phyloP scores from a whole-genome alignment of 2,797 vertebrate species.

The Lophotriccus pileatus region DNA sequence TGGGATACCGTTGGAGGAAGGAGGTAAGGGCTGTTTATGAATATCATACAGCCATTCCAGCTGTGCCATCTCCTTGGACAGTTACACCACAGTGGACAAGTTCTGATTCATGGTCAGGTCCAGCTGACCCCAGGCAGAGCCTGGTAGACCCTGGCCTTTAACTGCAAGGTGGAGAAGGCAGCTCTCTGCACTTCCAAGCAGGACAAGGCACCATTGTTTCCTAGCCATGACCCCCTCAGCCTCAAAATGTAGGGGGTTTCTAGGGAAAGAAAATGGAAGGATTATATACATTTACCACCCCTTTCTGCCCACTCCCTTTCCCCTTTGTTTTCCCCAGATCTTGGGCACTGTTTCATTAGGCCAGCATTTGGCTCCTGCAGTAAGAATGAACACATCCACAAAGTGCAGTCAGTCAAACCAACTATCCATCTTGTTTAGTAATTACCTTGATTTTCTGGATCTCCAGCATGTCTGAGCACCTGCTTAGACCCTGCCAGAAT shows the following conservation, averaged over 20 bases:
- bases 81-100: neutral
- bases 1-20: neutral
- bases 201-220: neutral
- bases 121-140: neutral
- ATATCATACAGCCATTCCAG: neutral
- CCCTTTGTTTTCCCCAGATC: neutral
- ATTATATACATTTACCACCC: neutral
- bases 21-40: neutral
- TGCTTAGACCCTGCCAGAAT: neutral
- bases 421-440: neutral
- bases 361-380: neutral
- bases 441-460: neutral
- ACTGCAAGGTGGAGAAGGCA: neutral
- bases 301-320: accelerated
- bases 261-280: neutral
- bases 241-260: neutral
- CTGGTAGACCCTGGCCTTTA: neutral
- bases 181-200: neutral
- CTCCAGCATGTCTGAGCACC: neutral
- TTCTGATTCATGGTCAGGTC: neutral
- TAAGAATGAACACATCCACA: neutral
- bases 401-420: neutral
- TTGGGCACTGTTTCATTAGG: neutral
- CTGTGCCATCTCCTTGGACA: neutral
- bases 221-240: neutral